These are phyloP conservation scores for Cryptosula pallasiana DNA, from an alignment of 2,888 invertebrate genomes.

Conservation along the genomic window DNA sequence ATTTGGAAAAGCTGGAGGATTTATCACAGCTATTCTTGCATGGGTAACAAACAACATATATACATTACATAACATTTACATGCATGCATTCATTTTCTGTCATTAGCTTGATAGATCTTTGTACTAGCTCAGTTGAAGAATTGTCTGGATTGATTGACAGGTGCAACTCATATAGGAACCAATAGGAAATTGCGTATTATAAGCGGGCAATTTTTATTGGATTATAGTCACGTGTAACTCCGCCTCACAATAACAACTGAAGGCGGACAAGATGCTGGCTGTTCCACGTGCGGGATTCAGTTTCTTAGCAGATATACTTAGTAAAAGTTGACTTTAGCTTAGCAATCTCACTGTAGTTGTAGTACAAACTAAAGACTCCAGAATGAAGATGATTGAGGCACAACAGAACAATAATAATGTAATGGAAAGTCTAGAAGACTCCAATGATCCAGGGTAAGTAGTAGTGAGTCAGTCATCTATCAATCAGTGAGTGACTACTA, in stretches of 20 bases:
- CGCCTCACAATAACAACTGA: neutral
- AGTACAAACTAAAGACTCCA: no score
- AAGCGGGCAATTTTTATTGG: neutral
- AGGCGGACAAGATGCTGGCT: neutral
- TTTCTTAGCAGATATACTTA: slow-evolving; percentile 15
- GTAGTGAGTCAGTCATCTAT: neutral
- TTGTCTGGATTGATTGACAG: slow-evolving; percentile 1
- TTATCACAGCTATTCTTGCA: no score
- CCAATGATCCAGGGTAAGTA: slow-evolving; percentile 87
- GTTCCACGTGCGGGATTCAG: slow-evolving; percentile 16
- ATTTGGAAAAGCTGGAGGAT: no score
- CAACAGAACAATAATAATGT: slow-evolving; percentile 18
- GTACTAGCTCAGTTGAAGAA: no score
- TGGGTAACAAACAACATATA: no score
- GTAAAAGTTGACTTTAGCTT: slow-evolving; percentile 11
- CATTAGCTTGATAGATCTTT: no score
- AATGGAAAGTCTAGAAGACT: slow-evolving; percentile 63
- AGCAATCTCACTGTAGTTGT: no score
- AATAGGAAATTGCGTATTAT: neutral
- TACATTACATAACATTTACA: no score
- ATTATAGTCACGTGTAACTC: neutral
- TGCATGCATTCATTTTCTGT: no score
- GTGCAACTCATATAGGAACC: neutral
- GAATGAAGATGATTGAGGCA: slow-evolving; percentile 20
- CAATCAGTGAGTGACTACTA: slow-evolving; percentile 12